These are phyloP conservation scores for Drosophila neocordata DNA, from an alignment of 1,140 invertebrate genomes.

Conservation along the genomic window DNA sequence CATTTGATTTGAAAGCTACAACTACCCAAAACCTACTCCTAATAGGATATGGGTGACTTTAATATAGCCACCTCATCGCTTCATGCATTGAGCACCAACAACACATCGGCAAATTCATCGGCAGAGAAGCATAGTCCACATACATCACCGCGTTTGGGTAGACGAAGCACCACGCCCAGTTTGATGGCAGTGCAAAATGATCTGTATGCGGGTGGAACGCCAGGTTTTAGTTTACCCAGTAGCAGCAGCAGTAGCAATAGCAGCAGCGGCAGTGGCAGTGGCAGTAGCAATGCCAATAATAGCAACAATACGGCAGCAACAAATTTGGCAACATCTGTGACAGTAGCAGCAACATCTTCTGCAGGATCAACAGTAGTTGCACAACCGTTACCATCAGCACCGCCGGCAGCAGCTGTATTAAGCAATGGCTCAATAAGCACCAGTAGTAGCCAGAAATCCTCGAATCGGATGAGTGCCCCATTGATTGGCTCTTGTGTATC, in stretches of 20 bases:
- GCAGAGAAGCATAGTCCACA: slow-evolving; percentile 82
- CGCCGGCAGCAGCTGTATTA: slow-evolving; percentile 48
- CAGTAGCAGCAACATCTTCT: slow-evolving; percentile 22
- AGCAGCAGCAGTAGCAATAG: slow-evolving; percentile 30
- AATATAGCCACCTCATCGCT: slow-evolving; percentile 86
- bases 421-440: neutral
- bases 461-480: slow-evolving; percentile 80
- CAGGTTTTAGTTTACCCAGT: slow-evolving; percentile 59
- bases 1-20: neutral
- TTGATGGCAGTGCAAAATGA: slow-evolving; percentile 80
- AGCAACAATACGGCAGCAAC: slow-evolving; percentile 11
- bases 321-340: slow-evolving; percentile 20
- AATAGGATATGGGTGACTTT: slow-evolving; percentile 85
- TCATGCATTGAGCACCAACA: slow-evolving; percentile 83
- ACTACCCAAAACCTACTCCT: neutral
- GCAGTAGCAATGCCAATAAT: slow-evolving; percentile 18
- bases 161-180: slow-evolving; percentile 80
- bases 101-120: slow-evolving; percentile 46
- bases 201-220: slow-evolving; percentile 70
- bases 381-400: slow-evolving; percentile 58
- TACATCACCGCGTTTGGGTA: slow-evolving; percentile 72
- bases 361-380: slow-evolving; percentile 32
- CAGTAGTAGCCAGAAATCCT: slow-evolving; percentile 61
- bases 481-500: slow-evolving; percentile 63
- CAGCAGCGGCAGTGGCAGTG: slow-evolving; percentile 17